These are phyloP conservation scores for Hydrophis major DNA, from an alignment of 2,797 vertebrate genomes.

Conservation along the genomic window DNA sequence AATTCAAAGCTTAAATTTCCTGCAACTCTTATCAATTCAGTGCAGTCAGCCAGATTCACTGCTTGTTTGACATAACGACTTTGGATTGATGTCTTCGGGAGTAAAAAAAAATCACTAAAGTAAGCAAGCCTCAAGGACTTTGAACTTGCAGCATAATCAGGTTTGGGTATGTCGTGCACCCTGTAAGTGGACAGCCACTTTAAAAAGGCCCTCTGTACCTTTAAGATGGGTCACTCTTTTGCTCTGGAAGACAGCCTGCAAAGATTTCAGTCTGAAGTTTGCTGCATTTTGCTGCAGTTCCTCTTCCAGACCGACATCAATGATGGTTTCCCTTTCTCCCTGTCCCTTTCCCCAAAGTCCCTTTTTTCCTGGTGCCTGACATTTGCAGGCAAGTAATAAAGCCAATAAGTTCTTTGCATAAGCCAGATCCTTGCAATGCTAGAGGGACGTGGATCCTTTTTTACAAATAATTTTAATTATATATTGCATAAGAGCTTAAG, in stretches of 20 bases:
- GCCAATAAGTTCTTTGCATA: slow-evolving; percentile 29
- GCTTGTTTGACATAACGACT: not conserved
- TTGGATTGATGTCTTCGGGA: not conserved
- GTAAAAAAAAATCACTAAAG: not conserved
- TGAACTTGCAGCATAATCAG: not conserved
- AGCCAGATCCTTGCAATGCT: slow-evolving; percentile 53
- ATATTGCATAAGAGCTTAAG: slow-evolving; percentile 75
- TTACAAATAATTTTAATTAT: slow-evolving; percentile 72
- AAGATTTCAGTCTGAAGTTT: slow-evolving; percentile 43
- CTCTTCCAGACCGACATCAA: slow-evolving; percentile 57
- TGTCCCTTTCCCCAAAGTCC: slow-evolving; percentile 38
- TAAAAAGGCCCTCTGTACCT: not conserved
- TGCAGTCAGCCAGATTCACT: not conserved
- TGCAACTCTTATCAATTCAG: not conserved
- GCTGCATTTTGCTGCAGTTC: slow-evolving; percentile 69
- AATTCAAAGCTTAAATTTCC: not conserved
- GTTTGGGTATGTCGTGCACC: not conserved
- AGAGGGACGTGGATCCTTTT: slow-evolving; percentile 59
- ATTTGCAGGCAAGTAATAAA: slow-evolving; percentile 45
- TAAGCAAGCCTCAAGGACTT: not conserved
- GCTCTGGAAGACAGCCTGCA: slow-evolving; percentile 29
- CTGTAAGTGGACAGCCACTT: not conserved
- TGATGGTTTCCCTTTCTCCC: slow-evolving; percentile 15
- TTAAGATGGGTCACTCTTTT: slow-evolving; percentile 36
- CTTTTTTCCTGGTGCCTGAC: slow-evolving; percentile 41